Evolutionary conservation across 2,888 invertebrate genomes (phyloP).

Genomic region (Lingula anatina): DNA sequence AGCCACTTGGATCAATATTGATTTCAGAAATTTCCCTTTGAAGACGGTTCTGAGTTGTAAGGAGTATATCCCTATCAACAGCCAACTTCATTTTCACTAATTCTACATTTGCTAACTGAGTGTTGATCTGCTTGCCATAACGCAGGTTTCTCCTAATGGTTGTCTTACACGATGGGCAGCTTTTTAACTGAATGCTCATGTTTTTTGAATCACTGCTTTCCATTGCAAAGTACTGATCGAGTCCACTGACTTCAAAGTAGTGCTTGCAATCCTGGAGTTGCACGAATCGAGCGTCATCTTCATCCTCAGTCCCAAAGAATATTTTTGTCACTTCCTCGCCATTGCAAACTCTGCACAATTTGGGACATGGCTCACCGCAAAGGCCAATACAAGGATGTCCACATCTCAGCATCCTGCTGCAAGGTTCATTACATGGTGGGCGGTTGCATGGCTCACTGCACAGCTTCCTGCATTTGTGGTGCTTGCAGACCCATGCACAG

Average conservation of each 20-base stretch:
- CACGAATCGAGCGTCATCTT: slow-evolving; percentile 54
- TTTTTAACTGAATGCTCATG: slow-evolving; percentile 27
- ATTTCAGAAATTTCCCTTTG: too few relatives aligned
- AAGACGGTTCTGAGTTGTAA: too few relatives aligned
- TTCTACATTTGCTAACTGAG: slow-evolving; percentile 42
- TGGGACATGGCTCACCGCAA: slow-evolving; percentile 55
- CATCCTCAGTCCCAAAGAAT: slow-evolving; percentile 56
- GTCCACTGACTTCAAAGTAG: slow-evolving; percentile 33
- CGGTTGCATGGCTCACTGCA: slow-evolving; percentile 44
- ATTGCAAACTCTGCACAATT: neutral
- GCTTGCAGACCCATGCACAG: slow-evolving; percentile 44
- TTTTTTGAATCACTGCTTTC: slow-evolving; percentile 4
- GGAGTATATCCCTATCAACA: slow-evolving; percentile 6
- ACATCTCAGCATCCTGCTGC: slow-evolving; percentile 21
- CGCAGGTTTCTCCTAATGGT: slow-evolving; percentile 59
- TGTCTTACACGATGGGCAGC: slow-evolving; percentile 60
- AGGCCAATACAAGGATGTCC: slow-evolving; percentile 57
- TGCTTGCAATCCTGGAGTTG: slow-evolving; percentile 25
- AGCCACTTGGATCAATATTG: too few relatives aligned
- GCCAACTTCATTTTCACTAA: slow-evolving; percentile 29
- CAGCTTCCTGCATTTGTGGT: slow-evolving; percentile 27
- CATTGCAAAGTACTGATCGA: slow-evolving; percentile 40
- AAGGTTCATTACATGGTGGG: slow-evolving; percentile 22
- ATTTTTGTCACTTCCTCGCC: slow-evolving; percentile 34
- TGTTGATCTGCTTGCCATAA: slow-evolving; percentile 58